Conservation (phyloP, 2,113 vertebrate genomes). For the Ctenomys sociabilis region DNA sequence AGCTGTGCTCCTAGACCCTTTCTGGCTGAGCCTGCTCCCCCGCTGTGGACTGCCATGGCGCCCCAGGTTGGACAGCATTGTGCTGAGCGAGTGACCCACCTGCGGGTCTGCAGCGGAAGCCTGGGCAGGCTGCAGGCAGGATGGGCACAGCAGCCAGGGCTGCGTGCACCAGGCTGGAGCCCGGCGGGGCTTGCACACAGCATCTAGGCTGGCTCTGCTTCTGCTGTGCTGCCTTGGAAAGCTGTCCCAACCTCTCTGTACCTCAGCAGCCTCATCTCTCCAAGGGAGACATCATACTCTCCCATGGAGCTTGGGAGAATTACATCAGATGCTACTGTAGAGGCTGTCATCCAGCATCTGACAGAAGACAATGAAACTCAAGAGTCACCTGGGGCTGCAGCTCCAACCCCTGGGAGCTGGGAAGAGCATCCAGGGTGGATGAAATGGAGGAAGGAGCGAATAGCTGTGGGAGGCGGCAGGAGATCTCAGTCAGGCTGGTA, state of each 20-base stretch:
- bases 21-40: not conserved
- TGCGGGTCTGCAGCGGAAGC: not conserved
- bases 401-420: not conserved
- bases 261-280: not conserved
- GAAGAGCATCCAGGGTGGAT: not conserved
- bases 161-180: not conserved
- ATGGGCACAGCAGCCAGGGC: not conserved
- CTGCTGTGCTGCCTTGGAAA: not conserved
- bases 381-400: not conserved
- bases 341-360: not conserved
- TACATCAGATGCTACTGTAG: not conserved
- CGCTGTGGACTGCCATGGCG: not conserved
- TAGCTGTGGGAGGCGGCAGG: not conserved
- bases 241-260: not conserved
- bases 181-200: accelerated
- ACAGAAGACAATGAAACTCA: too few relatives aligned
- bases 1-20: not conserved
- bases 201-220: not conserved
- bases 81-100: not conserved
- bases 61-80: not conserved
- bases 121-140: not conserved
- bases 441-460: too few relatives aligned
- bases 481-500: not conserved
- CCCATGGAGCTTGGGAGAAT: not conserved
- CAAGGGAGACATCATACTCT: not conserved